Evolutionary conservation across 2,888 invertebrate genomes (phyloP), one percentile per base, ranked within the genome.

Genomic region (Zygogramma bicolorata): DNA sequence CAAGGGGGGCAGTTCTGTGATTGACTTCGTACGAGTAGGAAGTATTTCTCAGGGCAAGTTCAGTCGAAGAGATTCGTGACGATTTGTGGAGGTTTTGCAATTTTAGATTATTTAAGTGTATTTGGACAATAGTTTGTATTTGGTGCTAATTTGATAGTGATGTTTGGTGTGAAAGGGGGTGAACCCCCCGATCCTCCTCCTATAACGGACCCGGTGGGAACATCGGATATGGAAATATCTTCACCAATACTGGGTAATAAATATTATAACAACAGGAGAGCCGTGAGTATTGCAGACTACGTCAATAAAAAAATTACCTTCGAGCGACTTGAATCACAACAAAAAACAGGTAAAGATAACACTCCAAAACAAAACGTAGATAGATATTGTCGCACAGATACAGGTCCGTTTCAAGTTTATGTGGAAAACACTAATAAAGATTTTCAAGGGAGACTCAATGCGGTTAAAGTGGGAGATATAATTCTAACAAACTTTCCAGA

Each of bases 401-500:
- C 29, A 29, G 46, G 46, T 10, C 46, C 46, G 18, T 46, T 6
- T 46, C 46, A 46, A 15, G 10, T 46, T 6, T 46, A 46, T 46
- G 18, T 46, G 3, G 46, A 46, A 18, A 46, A 46, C 5, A 10
- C n/a, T n/a, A n/a, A n/a, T n/a, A n/a, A n/a, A n/a, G n/a, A n/a
- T n/a, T n/a, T n/a, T n/a, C n/a, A n/a, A n/a, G n/a, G n/a, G n/a
- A n/a, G n/a, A n/a, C n/a, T n/a, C n/a, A 60, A 60, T 60, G 61
- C 61, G 3, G 10, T 60, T 3, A 60, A 60, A 60, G 18, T 60
- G 8, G 61, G 61, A 3, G 61, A 60, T 29, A 60, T 60, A 5
- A 60, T 60, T 27, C 31, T 60, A 27, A 60, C 61, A 60, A 60
- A 60, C n/a, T 60, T 25, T 15, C 29, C 61, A 29, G 29, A 29